Percentiles rank a stretch among this genome's conserved stretches.
phyloP scores from a whole-genome alignment of 2,888 invertebrate species.

The Nomada fabriciana region DNA sequence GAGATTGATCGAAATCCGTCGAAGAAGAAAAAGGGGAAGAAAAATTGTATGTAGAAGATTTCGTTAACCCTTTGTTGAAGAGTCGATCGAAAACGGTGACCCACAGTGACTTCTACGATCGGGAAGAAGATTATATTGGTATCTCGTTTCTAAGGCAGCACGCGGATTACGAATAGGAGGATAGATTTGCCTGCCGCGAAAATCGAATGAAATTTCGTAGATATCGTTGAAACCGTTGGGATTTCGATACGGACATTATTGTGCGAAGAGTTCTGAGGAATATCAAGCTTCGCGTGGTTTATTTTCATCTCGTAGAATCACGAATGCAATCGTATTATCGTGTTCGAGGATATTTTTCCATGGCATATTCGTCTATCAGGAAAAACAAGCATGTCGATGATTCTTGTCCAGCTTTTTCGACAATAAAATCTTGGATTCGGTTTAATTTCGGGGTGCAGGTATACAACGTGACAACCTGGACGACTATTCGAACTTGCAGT shows the following conservation, averaged over 20 bases:
- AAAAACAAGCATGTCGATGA: constrained; percentile 43
- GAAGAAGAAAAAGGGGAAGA: background rate
- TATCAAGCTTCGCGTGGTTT: constrained; percentile 41
- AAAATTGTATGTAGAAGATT: too few species aligned
- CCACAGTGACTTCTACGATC: background rate
- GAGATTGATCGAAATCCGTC: constrained; percentile 1
- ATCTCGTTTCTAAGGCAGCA: background rate
- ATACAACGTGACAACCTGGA: background rate
- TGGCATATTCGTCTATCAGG: constrained; percentile 20
- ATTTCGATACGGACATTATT: background rate
- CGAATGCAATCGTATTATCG: constrained; percentile 23
- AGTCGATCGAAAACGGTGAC: too few species aligned
- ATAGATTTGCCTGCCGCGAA: background rate
- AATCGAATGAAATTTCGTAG: background rate
- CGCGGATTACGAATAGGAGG: background rate
- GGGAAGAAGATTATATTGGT: background rate
- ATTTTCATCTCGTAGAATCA: constrained; percentile 58
- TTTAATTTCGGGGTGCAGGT: background rate
- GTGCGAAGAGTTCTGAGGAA: constrained; percentile 18
- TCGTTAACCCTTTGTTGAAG: too few species aligned
- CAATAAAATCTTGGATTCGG: constrained; percentile 7
- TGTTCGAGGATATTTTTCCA: constrained; percentile 25
- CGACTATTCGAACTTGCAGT: constrained; percentile 17
- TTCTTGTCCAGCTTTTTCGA: background rate
- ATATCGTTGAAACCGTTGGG: background rate